Evolutionary conservation across 1,140 invertebrate genomes (phyloP), one percentile per base, ranked within the genome.

Genomic region (Papilio glaucus): DNA sequence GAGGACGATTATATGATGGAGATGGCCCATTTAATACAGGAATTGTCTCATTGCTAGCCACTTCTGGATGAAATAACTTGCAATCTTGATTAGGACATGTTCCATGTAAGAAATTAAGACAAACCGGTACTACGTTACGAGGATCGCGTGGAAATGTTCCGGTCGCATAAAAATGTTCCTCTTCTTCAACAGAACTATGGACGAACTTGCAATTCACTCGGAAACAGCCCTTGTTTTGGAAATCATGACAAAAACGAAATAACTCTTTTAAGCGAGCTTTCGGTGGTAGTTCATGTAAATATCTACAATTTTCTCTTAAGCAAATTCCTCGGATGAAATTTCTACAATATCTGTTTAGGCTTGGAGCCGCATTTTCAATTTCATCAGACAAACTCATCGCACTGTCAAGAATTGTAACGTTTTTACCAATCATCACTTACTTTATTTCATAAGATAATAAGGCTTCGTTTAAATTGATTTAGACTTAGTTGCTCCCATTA

Each of bases 151-250:
- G 91, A 74, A 91, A 86, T 39, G 81, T 74, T 33, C 89, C 91
- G 26, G 85, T 87, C 4, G 68, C 72, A 73, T 85, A 90, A 76
- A 93, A 93, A 60, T 82, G 81, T n/a, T 90, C 87, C 72, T 93
- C 86, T 13, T 90, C 85, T 80, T 91, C 87, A 57, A 84, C 71
- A 6, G 82, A 79, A 69, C 82, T 83, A 72, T 93, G 91, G 24
- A 89, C 74, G 77, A 93, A 93, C 67, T 91, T 93, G 71, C 90
- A 93, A 72, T 87, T 91, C 13, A 68, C 72, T 83, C 90, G 84
- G 61, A 84, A 91, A 72, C 90, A 93, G 2, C 90, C 89, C 81
- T 91, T 93, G 72, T 93, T 93, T 82, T 93, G 90, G 77, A 79
- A 93, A 72, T 93, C 90, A 71, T 93, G 90, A 76, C 89, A 92